A percentile compares a stretch with the other conserved stretches of the same genome.
Conservation (phyloP, 2,888 invertebrate genomes). For the Spodoptera exigua region DNA sequence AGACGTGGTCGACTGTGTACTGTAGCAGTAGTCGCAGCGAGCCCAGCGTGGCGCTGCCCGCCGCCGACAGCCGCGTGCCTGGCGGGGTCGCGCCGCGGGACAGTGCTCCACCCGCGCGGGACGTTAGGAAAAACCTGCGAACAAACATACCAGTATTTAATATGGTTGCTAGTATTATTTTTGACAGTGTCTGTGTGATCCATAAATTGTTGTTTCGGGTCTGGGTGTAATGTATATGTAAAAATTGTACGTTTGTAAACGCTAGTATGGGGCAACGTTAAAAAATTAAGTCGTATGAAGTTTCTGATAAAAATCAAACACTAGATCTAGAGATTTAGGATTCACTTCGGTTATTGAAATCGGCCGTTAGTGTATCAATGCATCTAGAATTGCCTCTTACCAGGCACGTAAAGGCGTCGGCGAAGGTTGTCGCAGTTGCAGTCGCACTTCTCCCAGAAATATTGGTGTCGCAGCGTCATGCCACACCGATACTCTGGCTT, state of each 20-base stretch:
- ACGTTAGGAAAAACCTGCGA: slow-evolving; percentile 91
- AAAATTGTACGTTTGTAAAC: too few relatives aligned
- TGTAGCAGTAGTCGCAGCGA: slow-evolving; percentile 95
- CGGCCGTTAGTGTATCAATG: too few relatives aligned
- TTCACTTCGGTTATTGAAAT: too few relatives aligned
- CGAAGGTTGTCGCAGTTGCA: slow-evolving; percentile 92
- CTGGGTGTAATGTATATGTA: too few relatives aligned
- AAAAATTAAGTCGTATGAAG: too few relatives aligned
- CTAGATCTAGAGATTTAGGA: too few relatives aligned
- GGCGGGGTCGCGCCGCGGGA: slow-evolving; percentile 93
- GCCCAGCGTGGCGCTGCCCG: slow-evolving; percentile 90
- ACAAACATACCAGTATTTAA: neutral
- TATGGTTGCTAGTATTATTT: too few relatives aligned
- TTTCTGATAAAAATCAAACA: too few relatives aligned
- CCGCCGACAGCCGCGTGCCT: slow-evolving; percentile 91
- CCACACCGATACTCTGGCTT: slow-evolving; percentile 95
- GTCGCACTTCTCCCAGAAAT: slow-evolving; percentile 96
- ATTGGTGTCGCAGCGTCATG: slow-evolving; percentile 95
- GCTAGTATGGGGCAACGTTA: too few relatives aligned
- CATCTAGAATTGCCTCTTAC: slow-evolving; percentile 80
- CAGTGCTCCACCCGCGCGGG: slow-evolving; percentile 89
- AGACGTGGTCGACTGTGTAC: slow-evolving; percentile 97
- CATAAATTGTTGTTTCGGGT: too few relatives aligned
- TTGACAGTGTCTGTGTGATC: neutral
- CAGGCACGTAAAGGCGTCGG: slow-evolving; percentile 90